Base-by-base conservation (phyloP, 2,888 invertebrate genomes). In the Eristalis intricaria region DNA sequence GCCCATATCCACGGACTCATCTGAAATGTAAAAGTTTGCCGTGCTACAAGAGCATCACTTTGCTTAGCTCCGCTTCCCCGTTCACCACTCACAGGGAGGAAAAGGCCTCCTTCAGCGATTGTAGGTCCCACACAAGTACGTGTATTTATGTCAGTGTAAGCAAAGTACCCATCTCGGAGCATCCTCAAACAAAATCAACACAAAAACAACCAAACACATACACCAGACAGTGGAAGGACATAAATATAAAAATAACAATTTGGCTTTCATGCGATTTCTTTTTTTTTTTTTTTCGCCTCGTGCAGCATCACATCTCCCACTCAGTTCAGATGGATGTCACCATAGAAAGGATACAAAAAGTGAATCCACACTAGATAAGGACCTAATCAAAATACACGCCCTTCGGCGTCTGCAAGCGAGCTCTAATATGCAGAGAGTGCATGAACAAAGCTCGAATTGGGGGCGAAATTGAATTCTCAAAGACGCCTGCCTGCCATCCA, bases 181-280 rank as follows among this genome's bases (percentile, higher is more conserved):
- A 65, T 63, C 63, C 76, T 73, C 63, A 76, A 85, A 84, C 76
- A 81, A 76, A 71, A 81, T 81, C 81, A 76, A 81, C 73, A 77
- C 76, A 76, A 50, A 38, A 77, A 74, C 74, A 77, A 61, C 63
- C 35, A 60, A 32, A 63, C 58, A 64, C 19, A 40, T 85, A 85
- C 81, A 75, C 70, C 86, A 83, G 83, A 78, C 86, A 71, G 86
- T 66, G 56, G 66, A 78, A 83, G 83, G 65, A 86, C 83, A 86
- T 86, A 83, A 83, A 86, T 86, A 87, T 87, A 83, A 86, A 86
- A 86, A 83, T 86, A 83, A 87, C 86, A 87, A 87, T 83, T 87
- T 83, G 75, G 86, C 83, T 87, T 83, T 79, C 78, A 83, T 79
- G 79, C n/a, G 78, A 65, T 66, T 64, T 50, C 50, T 15, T 32